Percentiles rank a stretch among this genome's conserved stretches.
Evolutionary conservation across 2,113 vertebrate genomes (phyloP).

Genomic region (Dinomys branickii): DNA sequence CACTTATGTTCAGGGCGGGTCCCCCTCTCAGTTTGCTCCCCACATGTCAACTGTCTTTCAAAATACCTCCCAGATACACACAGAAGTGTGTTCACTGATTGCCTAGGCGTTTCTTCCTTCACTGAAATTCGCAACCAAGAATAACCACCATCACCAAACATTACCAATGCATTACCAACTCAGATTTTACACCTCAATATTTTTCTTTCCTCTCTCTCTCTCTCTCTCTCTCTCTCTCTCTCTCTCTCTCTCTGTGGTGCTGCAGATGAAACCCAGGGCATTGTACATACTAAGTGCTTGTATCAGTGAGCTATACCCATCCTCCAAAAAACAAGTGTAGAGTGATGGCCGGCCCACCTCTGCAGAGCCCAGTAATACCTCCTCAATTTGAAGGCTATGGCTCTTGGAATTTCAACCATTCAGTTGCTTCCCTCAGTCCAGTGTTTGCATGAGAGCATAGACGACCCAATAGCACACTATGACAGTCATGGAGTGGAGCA

Average conservation of each 20-base stretch:
- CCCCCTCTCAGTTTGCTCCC: background rate
- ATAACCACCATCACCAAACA: background rate
- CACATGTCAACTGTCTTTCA: background rate
- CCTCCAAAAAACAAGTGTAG: too few species aligned
- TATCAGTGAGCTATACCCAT: background rate
- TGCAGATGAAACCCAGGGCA: background rate
- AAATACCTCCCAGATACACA: background rate
- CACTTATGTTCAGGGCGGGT: background rate
- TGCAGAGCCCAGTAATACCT: accelerated
- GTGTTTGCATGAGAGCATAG: background rate
- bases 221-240: background rate
- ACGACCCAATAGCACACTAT: background rate
- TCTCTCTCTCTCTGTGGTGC: background rate
- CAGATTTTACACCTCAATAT: background rate
- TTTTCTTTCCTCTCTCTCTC: background rate
- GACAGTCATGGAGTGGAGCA: background rate
- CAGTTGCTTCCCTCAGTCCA: background rate
- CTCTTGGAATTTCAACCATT: background rate
- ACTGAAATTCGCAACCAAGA: background rate
- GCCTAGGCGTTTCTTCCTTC: background rate
- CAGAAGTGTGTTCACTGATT: background rate
- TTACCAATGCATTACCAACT: background rate
- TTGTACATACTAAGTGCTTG: background rate
- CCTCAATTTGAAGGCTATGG: background rate
- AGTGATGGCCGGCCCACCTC: background rate